phyloP scores from a whole-genome alignment of 1,140 invertebrate species.

The Drosophila sp. region DNA sequence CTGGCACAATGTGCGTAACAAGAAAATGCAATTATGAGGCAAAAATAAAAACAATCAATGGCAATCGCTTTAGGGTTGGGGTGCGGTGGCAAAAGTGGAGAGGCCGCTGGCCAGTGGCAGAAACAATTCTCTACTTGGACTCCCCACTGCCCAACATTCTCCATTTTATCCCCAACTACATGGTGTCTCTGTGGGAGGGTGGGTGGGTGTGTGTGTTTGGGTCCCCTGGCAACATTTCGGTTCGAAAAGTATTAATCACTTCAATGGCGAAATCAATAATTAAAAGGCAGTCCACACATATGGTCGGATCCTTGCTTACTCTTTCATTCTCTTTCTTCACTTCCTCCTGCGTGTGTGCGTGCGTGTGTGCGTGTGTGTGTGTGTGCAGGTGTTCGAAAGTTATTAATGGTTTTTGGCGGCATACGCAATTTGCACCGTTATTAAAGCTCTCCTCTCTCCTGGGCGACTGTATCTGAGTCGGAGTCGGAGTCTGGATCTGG shows the following conservation, averaged over 20 bases:
- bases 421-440: slow-evolving; percentile 67
- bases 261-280: slow-evolving; percentile 71
- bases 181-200: neutral
- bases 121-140: slow-evolving; percentile 2
- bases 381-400: slow-evolving; percentile 65
- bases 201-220: neutral
- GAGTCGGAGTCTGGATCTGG: neutral
- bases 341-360: slow-evolving; percentile 5
- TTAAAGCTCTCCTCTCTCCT: slow-evolving; percentile 53
- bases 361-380: slow-evolving; percentile 13
- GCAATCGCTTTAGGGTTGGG: slow-evolving; percentile 39
- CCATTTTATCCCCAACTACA: slow-evolving; percentile 1
- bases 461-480: slow-evolving; percentile 11
- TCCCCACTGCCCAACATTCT: neutral
- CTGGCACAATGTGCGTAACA: slow-evolving; percentile 45
- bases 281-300: slow-evolving; percentile 58
- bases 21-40: slow-evolving; percentile 72
- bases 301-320: neutral
- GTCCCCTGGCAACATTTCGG: slow-evolving; percentile 36
- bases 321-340: slow-evolving; percentile 1
- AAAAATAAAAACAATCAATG: slow-evolving; percentile 64
- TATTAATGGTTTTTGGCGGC: slow-evolving; percentile 75
- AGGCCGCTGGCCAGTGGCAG: neutral
- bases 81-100: neutral
- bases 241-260: slow-evolving; percentile 70